Evolutionary conservation across 35 echinoderm and acorn worm species (phyloP).

Genomic region (Holothuria glaberrima): DNA sequence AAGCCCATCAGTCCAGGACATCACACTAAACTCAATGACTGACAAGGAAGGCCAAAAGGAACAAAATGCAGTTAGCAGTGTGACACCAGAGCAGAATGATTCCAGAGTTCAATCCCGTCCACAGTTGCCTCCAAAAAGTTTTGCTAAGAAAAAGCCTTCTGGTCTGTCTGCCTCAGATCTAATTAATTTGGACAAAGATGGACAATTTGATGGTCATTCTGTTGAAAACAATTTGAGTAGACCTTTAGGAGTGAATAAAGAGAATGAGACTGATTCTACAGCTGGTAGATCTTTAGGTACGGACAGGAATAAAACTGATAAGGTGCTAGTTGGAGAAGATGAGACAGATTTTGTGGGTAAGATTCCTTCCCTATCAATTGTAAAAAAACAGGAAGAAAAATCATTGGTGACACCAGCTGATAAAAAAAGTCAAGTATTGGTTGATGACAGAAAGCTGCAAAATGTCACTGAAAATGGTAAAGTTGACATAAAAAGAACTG

Average conservation of each 20-base stretch:
- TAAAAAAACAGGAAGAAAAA: not conserved
- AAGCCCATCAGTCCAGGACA: not conserved
- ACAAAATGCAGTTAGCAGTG: not conserved
- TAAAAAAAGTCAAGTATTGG: not conserved
- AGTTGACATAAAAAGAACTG: conserved; percentile 29
- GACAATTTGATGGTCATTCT: not conserved
- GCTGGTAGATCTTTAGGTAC: not conserved
- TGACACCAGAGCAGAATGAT: too few relatives aligned
- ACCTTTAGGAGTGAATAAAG: conserved; percentile 14
- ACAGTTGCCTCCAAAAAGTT: too few relatives aligned
- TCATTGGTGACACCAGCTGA: too few relatives aligned
- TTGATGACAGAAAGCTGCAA: too few relatives aligned
- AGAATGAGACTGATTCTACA: not conserved
- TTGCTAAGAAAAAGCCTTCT: conserved; percentile 30
- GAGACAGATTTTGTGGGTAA: conserved; percentile 23
- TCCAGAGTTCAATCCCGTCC: too few relatives aligned
- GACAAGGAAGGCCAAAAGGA: conserved; percentile 4
- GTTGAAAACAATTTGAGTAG: not conserved
- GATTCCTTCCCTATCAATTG: not conserved
- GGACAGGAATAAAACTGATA: not conserved
- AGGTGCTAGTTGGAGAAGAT: not conserved
- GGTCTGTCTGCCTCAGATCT: conserved; percentile 35
- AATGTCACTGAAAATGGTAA: not conserved
- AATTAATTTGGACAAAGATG: conserved; percentile 32
- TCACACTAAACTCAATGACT: not conserved